Percentiles rank a stretch among this genome's conserved stretches.
Conservation (phyloP, 2,113 vertebrate species). For the Isurus oxyrinchus region DNA sequence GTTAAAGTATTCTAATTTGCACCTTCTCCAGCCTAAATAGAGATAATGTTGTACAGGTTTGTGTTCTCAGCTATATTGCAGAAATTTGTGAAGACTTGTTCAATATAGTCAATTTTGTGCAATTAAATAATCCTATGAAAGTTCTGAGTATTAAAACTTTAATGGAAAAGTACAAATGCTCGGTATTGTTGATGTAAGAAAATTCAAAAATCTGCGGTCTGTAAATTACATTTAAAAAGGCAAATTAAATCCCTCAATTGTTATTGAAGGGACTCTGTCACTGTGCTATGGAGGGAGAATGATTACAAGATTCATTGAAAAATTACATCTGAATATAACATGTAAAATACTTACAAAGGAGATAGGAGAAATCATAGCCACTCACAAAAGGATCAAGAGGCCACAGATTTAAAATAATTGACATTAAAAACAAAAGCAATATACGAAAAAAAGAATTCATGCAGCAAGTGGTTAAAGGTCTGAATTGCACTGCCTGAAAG, state of each 20-base stretch:
- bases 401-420: too few species aligned
- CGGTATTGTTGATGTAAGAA: neutral
- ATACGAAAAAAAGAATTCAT: too few species aligned
- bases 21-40: conserved; percentile 2
- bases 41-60: neutral
- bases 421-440: too few species aligned
- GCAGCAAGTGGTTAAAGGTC: too few species aligned
- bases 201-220: neutral
- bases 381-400: too few species aligned
- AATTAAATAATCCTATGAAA: neutral
- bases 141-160: neutral
- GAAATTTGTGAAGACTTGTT: neutral
- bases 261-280: neutral
- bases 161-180: neutral
- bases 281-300: neutral
- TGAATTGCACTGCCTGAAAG: too few species aligned
- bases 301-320: neutral
- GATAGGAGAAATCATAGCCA: too few species aligned
- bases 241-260: neutral
- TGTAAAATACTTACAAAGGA: neutral
- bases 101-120: neutral
- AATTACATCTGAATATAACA: neutral
- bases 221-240: neutral
- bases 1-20: neutral
- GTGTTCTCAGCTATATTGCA: neutral